Evolutionary conservation across 2,797 vertebrate genomes (phyloP).

Genomic region (Jordanella pulchra): DNA sequence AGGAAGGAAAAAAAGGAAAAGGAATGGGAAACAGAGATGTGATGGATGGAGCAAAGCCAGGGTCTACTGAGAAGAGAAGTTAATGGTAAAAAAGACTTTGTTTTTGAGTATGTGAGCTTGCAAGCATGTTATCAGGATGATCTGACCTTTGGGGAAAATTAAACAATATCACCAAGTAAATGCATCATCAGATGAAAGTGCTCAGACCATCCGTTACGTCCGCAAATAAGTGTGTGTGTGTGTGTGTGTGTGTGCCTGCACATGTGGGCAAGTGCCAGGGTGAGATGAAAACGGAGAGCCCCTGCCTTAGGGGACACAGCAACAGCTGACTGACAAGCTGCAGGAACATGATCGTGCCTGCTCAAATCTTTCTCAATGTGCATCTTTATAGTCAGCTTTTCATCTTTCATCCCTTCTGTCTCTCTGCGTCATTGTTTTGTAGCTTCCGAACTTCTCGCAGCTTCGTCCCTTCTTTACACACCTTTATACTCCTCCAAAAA

Average conservation of each 20-base stretch:
- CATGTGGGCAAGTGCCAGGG: slow-evolving; percentile 53
- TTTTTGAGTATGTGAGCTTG: slow-evolving; percentile 3
- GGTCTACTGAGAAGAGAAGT: slow-evolving; percentile 69
- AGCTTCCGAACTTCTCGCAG: slow-evolving; percentile 13
- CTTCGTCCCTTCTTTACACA: slow-evolving; percentile 17
- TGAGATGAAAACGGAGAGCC: slow-evolving; percentile 68
- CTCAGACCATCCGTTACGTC: slow-evolving; percentile 40
- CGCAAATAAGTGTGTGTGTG: slow-evolving; percentile 51
- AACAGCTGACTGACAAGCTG: slow-evolving; percentile 70
- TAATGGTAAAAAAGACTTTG: slow-evolving; percentile 58
- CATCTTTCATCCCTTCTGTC: slow-evolving; percentile 27
- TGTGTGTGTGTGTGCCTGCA: not conserved
- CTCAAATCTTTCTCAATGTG: slow-evolving; percentile 45
- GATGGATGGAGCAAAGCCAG: slow-evolving; percentile 61
- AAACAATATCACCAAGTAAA: slow-evolving; percentile 56
- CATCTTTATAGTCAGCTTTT: slow-evolving; percentile 48
- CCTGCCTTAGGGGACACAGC: slow-evolving; percentile 69
- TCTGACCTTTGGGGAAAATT: slow-evolving; percentile 44
- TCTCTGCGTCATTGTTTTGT: slow-evolving; percentile 22
- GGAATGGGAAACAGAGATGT: slow-evolving; percentile 61
- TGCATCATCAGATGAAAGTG: slow-evolving; percentile 58
- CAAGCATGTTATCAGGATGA: slow-evolving; percentile 38
- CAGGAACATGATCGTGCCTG: slow-evolving; percentile 68
- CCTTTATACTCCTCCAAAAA: slow-evolving; percentile 3
- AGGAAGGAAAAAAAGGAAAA: slow-evolving; percentile 56